These are phyloP conservation scores for Oscarella lobularis DNA, from an alignment of 37 sponge, comb jelly and placozoan species.

Conservation along the genomic window DNA sequence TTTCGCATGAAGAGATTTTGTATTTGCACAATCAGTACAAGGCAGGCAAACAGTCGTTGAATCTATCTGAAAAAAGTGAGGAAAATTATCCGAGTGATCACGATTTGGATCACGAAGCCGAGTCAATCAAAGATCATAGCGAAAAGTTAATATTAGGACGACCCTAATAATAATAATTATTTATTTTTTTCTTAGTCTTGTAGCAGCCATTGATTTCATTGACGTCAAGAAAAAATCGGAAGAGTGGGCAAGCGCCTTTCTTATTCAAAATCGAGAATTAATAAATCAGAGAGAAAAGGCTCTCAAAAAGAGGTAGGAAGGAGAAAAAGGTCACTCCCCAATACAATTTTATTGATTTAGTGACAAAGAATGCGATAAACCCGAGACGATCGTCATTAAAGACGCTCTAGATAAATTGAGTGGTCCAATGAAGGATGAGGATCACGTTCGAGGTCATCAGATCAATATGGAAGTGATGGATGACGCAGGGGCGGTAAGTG, in stretches of 20 bases:
- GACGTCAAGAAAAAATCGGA: not conserved
- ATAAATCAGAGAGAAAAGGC: not conserved
- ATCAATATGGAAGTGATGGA: slow-evolving; percentile 1
- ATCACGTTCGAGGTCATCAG: not conserved
- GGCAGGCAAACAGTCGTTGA: not conserved
- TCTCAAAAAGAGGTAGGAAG: not conserved
- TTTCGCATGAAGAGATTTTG: not conserved
- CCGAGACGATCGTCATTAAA: not conserved
- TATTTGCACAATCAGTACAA: not conserved
- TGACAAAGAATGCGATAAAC: not conserved
- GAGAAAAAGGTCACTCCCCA: not conserved
- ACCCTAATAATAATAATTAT: not conserved
- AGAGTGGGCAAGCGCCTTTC: slow-evolving; percentile 5
- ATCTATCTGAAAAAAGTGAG: not conserved
- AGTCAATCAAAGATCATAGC: not conserved
- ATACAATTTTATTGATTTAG: not conserved
- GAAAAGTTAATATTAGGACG: not conserved
- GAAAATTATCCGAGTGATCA: not conserved
- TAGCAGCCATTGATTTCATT: not conserved
- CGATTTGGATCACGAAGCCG: slow-evolving; percentile 7
- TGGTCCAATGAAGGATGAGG: not conserved
- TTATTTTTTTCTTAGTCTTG: not conserved
- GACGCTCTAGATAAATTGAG: not conserved
- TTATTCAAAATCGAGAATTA: slow-evolving; percentile 1
- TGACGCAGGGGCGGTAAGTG: not conserved